Evolutionary conservation across 1,140 invertebrate genomes (phyloP).

Genomic region (Drosophila tsacasi): DNA sequence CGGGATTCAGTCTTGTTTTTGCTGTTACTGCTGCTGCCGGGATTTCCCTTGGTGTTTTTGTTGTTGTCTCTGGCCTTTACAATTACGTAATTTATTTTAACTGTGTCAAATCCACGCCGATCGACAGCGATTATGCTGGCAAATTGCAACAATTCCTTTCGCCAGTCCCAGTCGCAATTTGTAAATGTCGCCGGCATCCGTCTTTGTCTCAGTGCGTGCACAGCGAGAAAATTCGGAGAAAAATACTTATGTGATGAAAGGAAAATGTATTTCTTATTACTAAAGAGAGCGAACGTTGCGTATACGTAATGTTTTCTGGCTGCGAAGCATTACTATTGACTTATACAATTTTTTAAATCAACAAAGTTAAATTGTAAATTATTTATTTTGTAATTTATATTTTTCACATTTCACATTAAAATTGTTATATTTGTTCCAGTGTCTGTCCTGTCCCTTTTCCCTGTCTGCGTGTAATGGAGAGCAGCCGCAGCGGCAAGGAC

Average conservation of each 20-base stretch:
- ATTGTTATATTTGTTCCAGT: neutral
- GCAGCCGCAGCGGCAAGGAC: neutral
- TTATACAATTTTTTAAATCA: neutral
- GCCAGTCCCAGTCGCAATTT: slow-evolving; percentile 62
- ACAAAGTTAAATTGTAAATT: neutral
- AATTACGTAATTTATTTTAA: slow-evolving; percentile 84
- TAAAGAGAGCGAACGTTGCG: neutral
- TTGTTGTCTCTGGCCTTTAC: slow-evolving; percentile 53
- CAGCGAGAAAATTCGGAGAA: neutral
- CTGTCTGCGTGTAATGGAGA: slow-evolving; percentile 9
- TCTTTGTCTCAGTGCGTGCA: slow-evolving; percentile 32
- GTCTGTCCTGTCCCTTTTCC: slow-evolving; percentile 12
- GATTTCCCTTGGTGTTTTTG: slow-evolving; percentile 1
- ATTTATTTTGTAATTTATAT: no score
- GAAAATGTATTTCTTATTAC: neutral
- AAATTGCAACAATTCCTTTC: slow-evolving; percentile 78
- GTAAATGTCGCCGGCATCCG: slow-evolving; percentile 73
- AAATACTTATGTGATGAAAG: no score
- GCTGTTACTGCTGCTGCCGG: slow-evolving; percentile 14
- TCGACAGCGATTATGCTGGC: slow-evolving; percentile 81
- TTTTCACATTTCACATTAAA: neutral
- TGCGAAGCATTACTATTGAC: neutral
- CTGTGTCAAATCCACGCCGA: slow-evolving; percentile 82
- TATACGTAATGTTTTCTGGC: neutral
- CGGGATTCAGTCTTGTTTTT: slow-evolving; percentile 31